These are phyloP conservation scores for Dolichomitus sp. DNA, from an alignment of 2,888 invertebrate genomes.

Conservation along the genomic window DNA sequence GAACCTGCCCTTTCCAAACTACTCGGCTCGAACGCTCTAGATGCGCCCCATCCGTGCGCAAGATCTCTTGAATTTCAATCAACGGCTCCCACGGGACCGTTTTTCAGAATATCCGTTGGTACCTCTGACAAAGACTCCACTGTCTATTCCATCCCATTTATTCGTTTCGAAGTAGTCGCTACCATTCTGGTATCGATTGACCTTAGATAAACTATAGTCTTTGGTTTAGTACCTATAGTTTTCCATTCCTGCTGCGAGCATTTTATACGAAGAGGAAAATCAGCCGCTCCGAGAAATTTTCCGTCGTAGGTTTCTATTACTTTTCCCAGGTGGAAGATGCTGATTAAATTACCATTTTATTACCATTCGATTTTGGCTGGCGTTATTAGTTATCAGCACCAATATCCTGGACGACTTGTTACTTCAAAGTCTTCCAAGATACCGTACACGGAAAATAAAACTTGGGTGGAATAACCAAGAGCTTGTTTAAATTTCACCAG, in stretches of 20 bases:
- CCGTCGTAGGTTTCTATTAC: background rate
- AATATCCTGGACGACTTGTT: background rate
- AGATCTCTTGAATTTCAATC: constrained; percentile 66
- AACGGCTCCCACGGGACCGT: constrained; percentile 45
- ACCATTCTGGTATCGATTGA: background rate
- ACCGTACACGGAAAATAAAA: background rate
- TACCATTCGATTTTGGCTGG: background rate
- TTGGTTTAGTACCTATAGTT: background rate
- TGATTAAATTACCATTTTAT: constrained; percentile 10
- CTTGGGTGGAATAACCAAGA: too few species aligned
- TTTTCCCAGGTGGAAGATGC: background rate
- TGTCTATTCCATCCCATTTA: constrained; percentile 17
- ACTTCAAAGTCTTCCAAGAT: background rate
- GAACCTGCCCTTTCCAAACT: constrained; percentile 8
- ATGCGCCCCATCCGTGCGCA: constrained; percentile 31
- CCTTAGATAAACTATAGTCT: background rate
- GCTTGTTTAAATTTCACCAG: too few species aligned
- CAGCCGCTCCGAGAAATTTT: background rate
- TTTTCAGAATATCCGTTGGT: constrained; percentile 34
- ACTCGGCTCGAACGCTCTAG: constrained; percentile 24
- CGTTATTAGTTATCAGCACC: background rate
- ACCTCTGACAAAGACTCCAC: constrained; percentile 36
- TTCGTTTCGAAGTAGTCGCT: constrained; percentile 9
- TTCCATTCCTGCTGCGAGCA: background rate
- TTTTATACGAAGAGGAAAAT: constrained; percentile 11